Percentiles rank a stretch among this genome's conserved stretches.
Conservation (phyloP, 2,113 vertebrate species). For the Scolopax mira region DNA sequence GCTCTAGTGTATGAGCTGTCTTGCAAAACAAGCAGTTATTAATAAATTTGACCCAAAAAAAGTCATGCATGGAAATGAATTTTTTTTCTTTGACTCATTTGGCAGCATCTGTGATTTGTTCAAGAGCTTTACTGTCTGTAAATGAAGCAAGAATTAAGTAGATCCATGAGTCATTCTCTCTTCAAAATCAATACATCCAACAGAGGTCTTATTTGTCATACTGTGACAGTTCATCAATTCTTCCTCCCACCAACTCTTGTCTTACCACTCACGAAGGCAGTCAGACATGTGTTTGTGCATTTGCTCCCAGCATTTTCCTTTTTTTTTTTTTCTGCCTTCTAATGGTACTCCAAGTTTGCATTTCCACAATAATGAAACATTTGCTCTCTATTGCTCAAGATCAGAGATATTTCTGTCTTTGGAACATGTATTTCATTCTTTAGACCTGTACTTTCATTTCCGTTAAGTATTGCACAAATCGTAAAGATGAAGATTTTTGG, state of each 20-base stretch:
- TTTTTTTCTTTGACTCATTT: constrained; percentile 27
- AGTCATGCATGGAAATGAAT: neutral
- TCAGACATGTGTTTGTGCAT: neutral
- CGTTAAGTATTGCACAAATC: neutral
- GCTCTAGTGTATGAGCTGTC: neutral
- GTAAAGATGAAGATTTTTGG: neutral
- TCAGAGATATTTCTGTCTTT: neutral
- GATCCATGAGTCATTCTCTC: constrained; percentile 59
- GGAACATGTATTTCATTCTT: neutral
- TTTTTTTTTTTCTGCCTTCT: neutral
- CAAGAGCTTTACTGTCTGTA: constrained; percentile 24
- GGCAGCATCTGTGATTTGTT: constrained; percentile 56
- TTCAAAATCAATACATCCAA: constrained; percentile 53
- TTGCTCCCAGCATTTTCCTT: constrained; percentile 25
- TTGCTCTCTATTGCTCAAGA: neutral
- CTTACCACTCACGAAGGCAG: constrained; percentile 11
- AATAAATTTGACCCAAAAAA: neutral
- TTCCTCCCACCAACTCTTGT: constrained; percentile 2
- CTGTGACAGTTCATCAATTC: constrained; percentile 62
- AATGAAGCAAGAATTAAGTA: constrained; percentile 53
- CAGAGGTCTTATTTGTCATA: constrained; percentile 58
- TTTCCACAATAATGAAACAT: neutral
- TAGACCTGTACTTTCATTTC: neutral
- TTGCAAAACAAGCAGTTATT: neutral
- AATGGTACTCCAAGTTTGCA: neutral